Evolutionary conservation across 2,888 invertebrate species (phyloP), one percentile per base, ranked within the genome.

Genomic region (Adela reaumurella): DNA sequence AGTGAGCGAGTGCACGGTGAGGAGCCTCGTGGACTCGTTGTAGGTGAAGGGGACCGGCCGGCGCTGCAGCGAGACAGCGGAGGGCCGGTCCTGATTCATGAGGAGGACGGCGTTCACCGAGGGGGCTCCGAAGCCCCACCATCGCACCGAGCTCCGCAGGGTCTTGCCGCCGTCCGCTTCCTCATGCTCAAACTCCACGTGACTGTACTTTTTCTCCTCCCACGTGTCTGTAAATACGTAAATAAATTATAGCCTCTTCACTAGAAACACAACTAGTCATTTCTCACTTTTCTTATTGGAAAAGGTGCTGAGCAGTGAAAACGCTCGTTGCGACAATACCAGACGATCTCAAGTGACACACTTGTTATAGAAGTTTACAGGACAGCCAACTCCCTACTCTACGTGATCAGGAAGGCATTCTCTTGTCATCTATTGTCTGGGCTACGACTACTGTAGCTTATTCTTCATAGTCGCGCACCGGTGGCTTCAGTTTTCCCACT

Each of bases 171-270:
- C 62, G 14, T 10, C 46, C 49, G 48, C 43, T 17, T 68, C 57
- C 0, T 55, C 42, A n/a, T 50, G 50, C 3, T 60, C 58, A 62
- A 85, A 84, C 35, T 73, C 67, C 18, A 84, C 70, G 55, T 81
- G 68, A 46, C 79, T 81, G 66, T 83, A 86, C 54, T 77, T 77
- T 50, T 79, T 78, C 56, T 85, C 83, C 61, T 83, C 80, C 56
- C 81, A 81, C 35, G 81, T 81, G 59, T 84, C 85, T 85, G 70
- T 58, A 69, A 68, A 53, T 53, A 49, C 11, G 45, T 45, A 44
- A n/a, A n/a, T n/a, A n/a, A n/a, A n/a, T n/a, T n/a, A n/a, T n/a
- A n/a, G n/a, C n/a, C n/a, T n/a, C n/a, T n/a, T n/a, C 1, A 50
- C 14, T 17, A 16, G 17, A 43, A 19, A 19, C 28, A 35, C 14